Evolutionary conservation across 2,888 invertebrate genomes (phyloP).

Genomic region (Drosophila percnosoma): DNA sequence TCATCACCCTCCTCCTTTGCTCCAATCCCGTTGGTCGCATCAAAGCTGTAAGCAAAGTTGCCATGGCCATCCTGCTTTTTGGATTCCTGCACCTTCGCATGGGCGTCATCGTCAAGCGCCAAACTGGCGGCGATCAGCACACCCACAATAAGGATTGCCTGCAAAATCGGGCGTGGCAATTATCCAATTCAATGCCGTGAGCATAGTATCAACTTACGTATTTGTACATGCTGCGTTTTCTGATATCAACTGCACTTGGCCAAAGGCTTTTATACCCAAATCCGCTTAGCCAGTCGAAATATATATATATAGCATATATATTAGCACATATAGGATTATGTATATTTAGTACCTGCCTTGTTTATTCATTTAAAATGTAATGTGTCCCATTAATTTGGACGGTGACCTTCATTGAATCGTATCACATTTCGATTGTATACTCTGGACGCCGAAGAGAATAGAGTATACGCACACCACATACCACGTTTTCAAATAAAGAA

Average conservation of each 20-base stretch:
- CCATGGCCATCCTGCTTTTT: slow-evolving; percentile 74
- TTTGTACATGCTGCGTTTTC: slow-evolving; percentile 64
- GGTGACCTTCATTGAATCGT: slow-evolving; percentile 34
- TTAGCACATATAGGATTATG: slow-evolving; percentile 4
- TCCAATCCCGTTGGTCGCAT: slow-evolving; percentile 75
- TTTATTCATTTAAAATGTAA: slow-evolving; percentile 21
- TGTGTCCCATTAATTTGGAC: slow-evolving; percentile 53
- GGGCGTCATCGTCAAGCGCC: slow-evolving; percentile 75
- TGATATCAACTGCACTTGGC: slow-evolving; percentile 27
- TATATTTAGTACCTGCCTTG: slow-evolving; percentile 6
- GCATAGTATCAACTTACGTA: slow-evolving; percentile 59
- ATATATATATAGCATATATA: slow-evolving; percentile 7
- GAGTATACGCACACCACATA: not conserved
- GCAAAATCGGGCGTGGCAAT: slow-evolving; percentile 11
- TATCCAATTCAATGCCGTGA: not conserved
- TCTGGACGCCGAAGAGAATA: not conserved
- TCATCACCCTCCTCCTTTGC: slow-evolving; percentile 74
- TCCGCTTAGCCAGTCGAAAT: slow-evolving; percentile 33
- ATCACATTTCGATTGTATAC: slow-evolving; percentile 26
- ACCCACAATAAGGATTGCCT: slow-evolving; percentile 54
- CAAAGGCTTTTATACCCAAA: slow-evolving; percentile 55
- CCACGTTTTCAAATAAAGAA: not conserved
- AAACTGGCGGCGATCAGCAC: slow-evolving; percentile 47
- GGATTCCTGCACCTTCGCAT: slow-evolving; percentile 68
- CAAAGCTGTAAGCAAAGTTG: slow-evolving; percentile 71